These are phyloP conservation scores for Apocheima hispidaria DNA, from an alignment of 2,888 invertebrate species.

Conservation along the genomic window DNA sequence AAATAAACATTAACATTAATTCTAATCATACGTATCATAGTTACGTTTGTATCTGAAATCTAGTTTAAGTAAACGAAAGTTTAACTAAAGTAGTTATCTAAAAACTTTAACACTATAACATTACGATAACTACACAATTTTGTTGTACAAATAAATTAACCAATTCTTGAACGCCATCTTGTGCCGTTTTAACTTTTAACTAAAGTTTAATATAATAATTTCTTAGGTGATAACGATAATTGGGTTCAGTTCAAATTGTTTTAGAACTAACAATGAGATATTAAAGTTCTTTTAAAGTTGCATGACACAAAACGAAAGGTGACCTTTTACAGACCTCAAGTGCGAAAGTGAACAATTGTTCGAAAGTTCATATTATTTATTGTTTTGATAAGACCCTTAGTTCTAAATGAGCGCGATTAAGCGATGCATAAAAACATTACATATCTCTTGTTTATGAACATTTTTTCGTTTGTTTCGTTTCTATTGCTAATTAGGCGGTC, in stretches of 20 bases:
- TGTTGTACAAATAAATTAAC: not conserved
- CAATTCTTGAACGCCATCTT: conserved; percentile 6
- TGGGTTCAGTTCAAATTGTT: conserved; percentile 1
- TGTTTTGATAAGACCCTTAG: conserved; percentile 13
- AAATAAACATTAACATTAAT: too few relatives aligned
- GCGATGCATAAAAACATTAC: conserved; percentile 5
- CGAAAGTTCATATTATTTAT: conserved; percentile 15
- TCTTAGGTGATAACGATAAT: not conserved
- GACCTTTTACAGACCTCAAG: conserved; percentile 12
- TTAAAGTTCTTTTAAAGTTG: conserved; percentile 8
- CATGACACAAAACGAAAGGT: conserved; percentile 3
- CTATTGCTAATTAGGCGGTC: too few relatives aligned
- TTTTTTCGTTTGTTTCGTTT: not conserved
- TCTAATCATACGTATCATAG: too few relatives aligned
- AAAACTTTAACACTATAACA: not conserved
- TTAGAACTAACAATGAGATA: not conserved
- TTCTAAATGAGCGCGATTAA: conserved; percentile 4
- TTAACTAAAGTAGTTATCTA: not conserved
- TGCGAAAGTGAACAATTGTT: conserved; percentile 13
- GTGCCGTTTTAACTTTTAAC: not conserved
- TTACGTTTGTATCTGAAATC: too few relatives aligned
- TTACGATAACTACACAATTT: conserved; percentile 2
- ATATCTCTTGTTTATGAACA: not conserved
- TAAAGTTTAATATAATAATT: not conserved
- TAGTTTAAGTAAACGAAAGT: not conserved